phyloP scores from a whole-genome alignment of 2,797 vertebrate species.

The Simalia tracyae region DNA sequence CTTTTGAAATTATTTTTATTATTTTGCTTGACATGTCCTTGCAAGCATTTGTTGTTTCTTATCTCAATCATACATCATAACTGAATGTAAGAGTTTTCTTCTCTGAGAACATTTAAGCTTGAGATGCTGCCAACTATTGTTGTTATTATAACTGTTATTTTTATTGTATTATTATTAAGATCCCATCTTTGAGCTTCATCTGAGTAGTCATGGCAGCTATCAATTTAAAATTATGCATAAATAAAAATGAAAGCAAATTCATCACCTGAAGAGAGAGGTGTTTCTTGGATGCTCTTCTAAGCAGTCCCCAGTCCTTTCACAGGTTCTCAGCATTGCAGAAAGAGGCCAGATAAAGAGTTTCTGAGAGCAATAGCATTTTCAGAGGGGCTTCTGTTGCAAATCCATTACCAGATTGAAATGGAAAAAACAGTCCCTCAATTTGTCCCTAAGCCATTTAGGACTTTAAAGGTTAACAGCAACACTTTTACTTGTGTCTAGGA shows the following conservation, averaged over 20 bases:
- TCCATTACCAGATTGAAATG: neutral
- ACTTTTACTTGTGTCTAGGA: neutral
- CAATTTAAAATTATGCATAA: neutral
- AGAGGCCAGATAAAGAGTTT: neutral
- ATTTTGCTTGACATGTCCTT: neutral
- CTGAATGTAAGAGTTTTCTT: neutral
- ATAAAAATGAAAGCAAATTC: neutral
- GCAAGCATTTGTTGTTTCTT: neutral
- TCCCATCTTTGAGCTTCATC: neutral
- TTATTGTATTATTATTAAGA: neutral
- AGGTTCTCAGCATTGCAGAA: neutral
- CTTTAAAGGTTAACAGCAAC: neutral
- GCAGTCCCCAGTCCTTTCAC: neutral
- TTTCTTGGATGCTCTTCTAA: neutral
- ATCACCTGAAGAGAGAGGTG: neutral
- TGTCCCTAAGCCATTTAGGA: neutral
- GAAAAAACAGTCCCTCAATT: neutral
- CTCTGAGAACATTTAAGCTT: neutral
- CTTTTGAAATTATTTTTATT: neutral
- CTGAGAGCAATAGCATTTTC: neutral
- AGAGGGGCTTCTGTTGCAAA: neutral
- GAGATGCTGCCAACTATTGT: neutral
- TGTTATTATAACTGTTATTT: neutral
- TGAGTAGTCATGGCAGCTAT: neutral
- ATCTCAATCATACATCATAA: neutral